A percentile compares a stretch with the other conserved stretches of the same genome.
Conservation (phyloP, 2,113 vertebrate species). For the Heterotis niloticus region DNA sequence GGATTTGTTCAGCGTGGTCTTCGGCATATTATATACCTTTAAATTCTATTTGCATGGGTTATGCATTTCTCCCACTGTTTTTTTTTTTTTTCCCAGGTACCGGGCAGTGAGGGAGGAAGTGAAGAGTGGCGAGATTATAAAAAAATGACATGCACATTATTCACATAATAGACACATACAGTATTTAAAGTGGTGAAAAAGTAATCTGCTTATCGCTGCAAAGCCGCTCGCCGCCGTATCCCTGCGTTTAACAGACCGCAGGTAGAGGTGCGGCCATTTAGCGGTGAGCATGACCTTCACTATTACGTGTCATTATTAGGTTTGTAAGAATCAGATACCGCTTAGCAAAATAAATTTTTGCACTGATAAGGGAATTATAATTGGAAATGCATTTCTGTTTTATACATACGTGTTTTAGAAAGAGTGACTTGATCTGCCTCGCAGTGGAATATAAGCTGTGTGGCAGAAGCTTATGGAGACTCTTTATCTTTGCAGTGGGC, state of each 20-base stretch:
- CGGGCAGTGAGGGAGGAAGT: not conserved
- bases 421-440: constrained; percentile 43
- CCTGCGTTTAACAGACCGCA: constrained; percentile 1
- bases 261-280: not conserved
- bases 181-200: constrained; percentile 19
- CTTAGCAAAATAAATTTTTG: constrained; percentile 37
- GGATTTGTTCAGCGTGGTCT: not conserved
- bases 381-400: constrained; percentile 29
- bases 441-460: constrained; percentile 38
- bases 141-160: constrained; percentile 18
- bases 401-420: not conserved
- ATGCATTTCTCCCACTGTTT: constrained; percentile 6
- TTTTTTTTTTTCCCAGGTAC: not conserved
- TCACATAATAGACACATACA: constrained; percentile 23
- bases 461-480: constrained; percentile 37
- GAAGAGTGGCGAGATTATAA: constrained; percentile 16
- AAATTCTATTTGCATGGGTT: not conserved
- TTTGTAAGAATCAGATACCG: constrained; percentile 36
- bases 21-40: not conserved
- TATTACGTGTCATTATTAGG: constrained; percentile 28
- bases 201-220: constrained; percentile 21
- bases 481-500: constrained; percentile 29
- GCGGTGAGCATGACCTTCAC: not conserved
- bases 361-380: constrained; percentile 36
- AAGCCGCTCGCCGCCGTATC: not conserved